phyloP scores from a whole-genome alignment of 2,797 vertebrate species.

The Alauda arvensis region DNA sequence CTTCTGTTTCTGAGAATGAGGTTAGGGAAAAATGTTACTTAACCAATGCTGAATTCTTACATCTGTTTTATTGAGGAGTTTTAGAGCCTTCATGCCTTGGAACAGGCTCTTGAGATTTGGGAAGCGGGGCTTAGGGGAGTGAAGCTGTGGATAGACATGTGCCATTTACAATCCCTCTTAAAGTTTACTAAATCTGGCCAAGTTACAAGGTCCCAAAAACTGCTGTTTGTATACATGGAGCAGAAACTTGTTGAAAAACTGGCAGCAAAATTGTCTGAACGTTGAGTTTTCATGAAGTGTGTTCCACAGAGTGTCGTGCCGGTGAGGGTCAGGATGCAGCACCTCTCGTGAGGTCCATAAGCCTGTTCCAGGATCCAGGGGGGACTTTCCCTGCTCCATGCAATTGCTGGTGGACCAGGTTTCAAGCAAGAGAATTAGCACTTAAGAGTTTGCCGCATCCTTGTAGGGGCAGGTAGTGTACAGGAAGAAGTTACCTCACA shows the following conservation, averaged over 20 bases:
- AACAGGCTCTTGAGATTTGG: constrained; percentile 21
- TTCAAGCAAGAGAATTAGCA: background rate
- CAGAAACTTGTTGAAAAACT: background rate
- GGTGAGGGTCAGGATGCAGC: background rate
- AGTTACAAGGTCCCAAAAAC: background rate
- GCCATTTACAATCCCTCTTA: background rate
- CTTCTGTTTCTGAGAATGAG: constrained; percentile 48
- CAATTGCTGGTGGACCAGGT: background rate
- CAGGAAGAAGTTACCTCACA: background rate
- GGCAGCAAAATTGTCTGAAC: background rate
- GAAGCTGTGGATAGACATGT: background rate
- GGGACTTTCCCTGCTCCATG: background rate
- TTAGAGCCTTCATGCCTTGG: constrained; percentile 18
- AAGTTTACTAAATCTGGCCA: background rate
- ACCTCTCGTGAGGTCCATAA: background rate
- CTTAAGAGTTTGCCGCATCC: fast-evolving
- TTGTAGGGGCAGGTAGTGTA: background rate
- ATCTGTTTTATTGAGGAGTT: constrained; percentile 44
- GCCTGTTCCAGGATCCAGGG: background rate
- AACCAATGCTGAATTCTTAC: constrained; percentile 43
- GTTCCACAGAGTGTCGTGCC: background rate
- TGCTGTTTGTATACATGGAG: background rate
- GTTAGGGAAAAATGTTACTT: constrained; percentile 54
- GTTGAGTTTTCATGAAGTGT: background rate
- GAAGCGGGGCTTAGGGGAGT: background rate